phyloP scores from a whole-genome alignment of 2,888 invertebrate species.

The Drosophila gaucha region DNA sequence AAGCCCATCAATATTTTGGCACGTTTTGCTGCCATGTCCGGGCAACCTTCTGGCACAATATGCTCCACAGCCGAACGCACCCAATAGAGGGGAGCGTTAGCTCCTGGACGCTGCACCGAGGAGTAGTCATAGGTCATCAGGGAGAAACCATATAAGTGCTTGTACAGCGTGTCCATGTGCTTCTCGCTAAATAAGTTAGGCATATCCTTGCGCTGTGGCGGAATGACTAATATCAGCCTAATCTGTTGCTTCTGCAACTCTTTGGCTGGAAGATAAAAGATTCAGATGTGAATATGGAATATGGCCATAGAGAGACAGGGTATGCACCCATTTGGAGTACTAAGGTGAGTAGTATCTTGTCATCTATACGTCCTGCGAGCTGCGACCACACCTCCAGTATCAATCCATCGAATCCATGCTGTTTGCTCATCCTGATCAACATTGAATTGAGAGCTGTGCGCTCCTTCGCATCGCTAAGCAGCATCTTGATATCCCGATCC shows the following conservation, averaged over 20 bases:
- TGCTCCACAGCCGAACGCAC: conserved; percentile 90
- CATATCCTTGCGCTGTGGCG: conserved; percentile 87
- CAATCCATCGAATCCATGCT: conserved; percentile 94
- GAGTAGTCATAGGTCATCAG: conserved; percentile 99
- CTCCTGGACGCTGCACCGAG: conserved; percentile 91
- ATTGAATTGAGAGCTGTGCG: conserved; percentile 89
- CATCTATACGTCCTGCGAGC: conserved; percentile 88
- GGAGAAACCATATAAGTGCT: conserved; percentile 93
- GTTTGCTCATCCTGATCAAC: conserved; percentile 89
- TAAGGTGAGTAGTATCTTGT: conserved; percentile 87
- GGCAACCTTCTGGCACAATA: conserved; percentile 87
- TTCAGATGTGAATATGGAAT: background rate
- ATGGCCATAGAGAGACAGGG: too few relatives aligned
- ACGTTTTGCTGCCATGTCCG: conserved; percentile 86
- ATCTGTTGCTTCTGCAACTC: conserved; percentile 86
- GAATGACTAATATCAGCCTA: conserved; percentile 91
- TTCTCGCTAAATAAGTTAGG: conserved; percentile 89
- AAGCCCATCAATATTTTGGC: conserved; percentile 94
- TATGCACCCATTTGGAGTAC: conserved; percentile 86
- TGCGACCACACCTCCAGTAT: conserved; percentile 97
- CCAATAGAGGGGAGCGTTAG: conserved; percentile 96
- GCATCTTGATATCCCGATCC: conserved; percentile 89
- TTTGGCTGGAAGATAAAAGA: conserved; percentile 84
- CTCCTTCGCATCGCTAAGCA: conserved; percentile 89
- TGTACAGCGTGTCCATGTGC: conserved; percentile 91